These are phyloP conservation scores for Muschampia plurimacula DNA, from an alignment of 2,888 invertebrate species.

Conservation along the genomic window DNA sequence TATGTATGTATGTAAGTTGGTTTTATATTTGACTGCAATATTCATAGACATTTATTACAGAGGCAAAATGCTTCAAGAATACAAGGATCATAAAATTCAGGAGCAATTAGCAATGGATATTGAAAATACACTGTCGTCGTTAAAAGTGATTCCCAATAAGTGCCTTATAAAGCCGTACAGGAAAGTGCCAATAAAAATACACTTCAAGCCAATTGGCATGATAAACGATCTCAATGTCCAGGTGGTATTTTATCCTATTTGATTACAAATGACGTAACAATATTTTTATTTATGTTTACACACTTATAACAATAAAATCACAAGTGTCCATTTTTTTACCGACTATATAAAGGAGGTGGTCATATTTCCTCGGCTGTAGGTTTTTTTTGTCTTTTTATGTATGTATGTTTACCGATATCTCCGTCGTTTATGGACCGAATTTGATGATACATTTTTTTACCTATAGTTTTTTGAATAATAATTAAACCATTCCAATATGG, in stretches of 20 bases:
- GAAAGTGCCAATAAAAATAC: constrained; percentile 74
- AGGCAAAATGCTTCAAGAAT: constrained; percentile 67
- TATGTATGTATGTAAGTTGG: no score
- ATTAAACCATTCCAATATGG: no score
- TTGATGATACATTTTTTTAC: no score
- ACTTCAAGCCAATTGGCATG: constrained; percentile 76
- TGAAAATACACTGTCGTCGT: constrained; percentile 69
- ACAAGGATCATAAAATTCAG: constrained; percentile 65
- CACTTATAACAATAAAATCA: no score
- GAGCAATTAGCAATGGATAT: constrained; percentile 72
- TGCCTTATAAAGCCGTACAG: constrained; percentile 67
- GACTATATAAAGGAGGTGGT: no score
- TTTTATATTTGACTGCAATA: not conserved
- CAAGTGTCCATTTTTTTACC: no score
- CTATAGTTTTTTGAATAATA: no score
- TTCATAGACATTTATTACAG: constrained; percentile 41
- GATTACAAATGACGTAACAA: not conserved
- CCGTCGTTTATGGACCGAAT: no score
- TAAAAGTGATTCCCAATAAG: constrained; percentile 72
- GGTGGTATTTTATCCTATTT: constrained; percentile 51
- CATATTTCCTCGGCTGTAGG: no score
- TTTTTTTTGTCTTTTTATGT: no score
- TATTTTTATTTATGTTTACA: not conserved
- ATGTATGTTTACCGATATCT: no score
- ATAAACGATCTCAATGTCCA: constrained; percentile 73